phyloP scores from a whole-genome alignment of 2,797 vertebrate species.

The Telmatherina bonti region DNA sequence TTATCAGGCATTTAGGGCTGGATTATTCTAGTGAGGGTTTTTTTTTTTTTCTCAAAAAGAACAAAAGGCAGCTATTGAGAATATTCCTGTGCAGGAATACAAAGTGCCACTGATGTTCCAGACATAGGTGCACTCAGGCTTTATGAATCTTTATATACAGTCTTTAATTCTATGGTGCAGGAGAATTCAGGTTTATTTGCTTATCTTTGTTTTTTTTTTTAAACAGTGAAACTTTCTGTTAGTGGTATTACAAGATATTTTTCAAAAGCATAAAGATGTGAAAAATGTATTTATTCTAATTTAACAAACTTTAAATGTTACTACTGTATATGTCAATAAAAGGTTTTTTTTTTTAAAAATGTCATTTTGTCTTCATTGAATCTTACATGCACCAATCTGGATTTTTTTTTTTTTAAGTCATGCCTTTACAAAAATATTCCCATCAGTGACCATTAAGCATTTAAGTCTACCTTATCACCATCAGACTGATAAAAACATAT shows the following conservation, averaged over 20 bases:
- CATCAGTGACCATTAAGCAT: slow-evolving; percentile 9
- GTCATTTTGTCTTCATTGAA: too few species aligned
- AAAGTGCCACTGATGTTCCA: slow-evolving; percentile 39
- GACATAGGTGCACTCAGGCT: slow-evolving; percentile 22
- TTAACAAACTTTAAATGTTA: slow-evolving; percentile 47
- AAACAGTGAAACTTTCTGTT: slow-evolving; percentile 23
- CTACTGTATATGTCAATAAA: slow-evolving; percentile 61
- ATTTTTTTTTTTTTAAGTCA: slow-evolving; percentile 3
- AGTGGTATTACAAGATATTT: slow-evolving; percentile 27
- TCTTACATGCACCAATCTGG: too few species aligned
- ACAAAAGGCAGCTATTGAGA: slow-evolving; percentile 67
- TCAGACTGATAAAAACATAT: slow-evolving; percentile 24
- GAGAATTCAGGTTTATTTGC: slow-evolving; percentile 21
- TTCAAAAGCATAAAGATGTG: slow-evolving; percentile 39
- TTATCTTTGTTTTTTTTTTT: slow-evolving; percentile 9
- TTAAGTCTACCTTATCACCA: not conserved
- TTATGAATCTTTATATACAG: slow-evolving; percentile 27
- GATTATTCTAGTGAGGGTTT: slow-evolving; percentile 17
- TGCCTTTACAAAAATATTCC: not conserved
- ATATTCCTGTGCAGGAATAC: slow-evolving; percentile 29
- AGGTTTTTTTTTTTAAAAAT: slow-evolving; percentile 5
- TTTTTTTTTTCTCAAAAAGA: not conserved
- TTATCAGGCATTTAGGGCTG: slow-evolving; percentile 28
- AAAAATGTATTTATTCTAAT: slow-evolving; percentile 72
- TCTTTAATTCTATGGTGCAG: slow-evolving; percentile 21